Evolutionary conservation across 2,888 invertebrate species (phyloP).

Genomic region (Himalopsyche japonica): DNA sequence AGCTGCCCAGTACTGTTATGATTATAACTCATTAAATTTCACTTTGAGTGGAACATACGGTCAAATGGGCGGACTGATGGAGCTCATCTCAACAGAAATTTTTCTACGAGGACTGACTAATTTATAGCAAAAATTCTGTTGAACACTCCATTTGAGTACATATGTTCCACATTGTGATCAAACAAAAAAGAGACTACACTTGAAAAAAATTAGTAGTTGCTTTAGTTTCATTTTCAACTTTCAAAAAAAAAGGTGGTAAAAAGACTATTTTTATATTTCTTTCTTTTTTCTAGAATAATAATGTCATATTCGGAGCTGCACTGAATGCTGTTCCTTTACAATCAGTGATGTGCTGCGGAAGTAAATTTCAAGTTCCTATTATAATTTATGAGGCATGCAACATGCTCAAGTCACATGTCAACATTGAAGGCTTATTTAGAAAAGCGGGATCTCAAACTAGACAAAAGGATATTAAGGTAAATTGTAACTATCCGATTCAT

Average conservation of each 20-base stretch:
- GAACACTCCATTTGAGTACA: too few relatives aligned
- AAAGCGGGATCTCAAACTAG: conserved; percentile 84
- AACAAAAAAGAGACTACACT: too few relatives aligned
- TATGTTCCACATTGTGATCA: too few relatives aligned
- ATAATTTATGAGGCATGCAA: conserved; percentile 74
- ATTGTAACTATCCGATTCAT: background rate
- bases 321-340: conserved; percentile 55
- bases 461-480: conserved; percentile 80
- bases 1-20: too few relatives aligned
- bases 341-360: conserved; percentile 67
- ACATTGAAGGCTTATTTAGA: conserved; percentile 83
- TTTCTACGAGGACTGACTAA: too few relatives aligned
- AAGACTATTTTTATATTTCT: background rate
- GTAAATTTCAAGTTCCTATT: conserved; percentile 71
- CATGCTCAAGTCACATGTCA: conserved; percentile 68
- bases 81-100: too few relatives aligned
- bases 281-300: conserved; percentile 50
- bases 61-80: too few relatives aligned
- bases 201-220: too few relatives aligned
- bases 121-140: too few relatives aligned
- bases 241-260: too few relatives aligned
- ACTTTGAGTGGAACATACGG: too few relatives aligned
- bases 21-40: too few relatives aligned
- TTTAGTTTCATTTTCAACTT: background rate
- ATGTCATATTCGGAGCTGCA: conserved; percentile 58